phyloP scores from a whole-genome alignment of 2,888 invertebrate genomes.

The Cyclophora albipunctata region DNA sequence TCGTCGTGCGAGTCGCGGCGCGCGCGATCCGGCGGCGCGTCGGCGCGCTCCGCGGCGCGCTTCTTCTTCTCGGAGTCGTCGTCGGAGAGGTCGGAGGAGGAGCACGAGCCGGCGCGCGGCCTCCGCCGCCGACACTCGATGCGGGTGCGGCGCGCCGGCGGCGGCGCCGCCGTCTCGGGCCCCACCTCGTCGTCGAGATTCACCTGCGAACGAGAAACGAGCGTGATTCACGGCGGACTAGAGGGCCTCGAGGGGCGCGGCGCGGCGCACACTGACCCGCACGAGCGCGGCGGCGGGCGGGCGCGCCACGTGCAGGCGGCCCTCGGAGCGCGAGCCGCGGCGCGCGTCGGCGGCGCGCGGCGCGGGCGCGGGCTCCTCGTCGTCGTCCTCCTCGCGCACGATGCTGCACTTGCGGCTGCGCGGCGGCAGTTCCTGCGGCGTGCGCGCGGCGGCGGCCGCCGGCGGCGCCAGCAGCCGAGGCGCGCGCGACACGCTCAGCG shows the following conservation, averaged over 20 bases:
- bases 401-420: slow-evolving; percentile 87
- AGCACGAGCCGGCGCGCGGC: slow-evolving; percentile 84
- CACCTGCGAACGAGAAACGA: slow-evolving; percentile 24
- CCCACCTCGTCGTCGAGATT: slow-evolving; percentile 49
- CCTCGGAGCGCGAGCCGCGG: slow-evolving; percentile 87
- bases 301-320: slow-evolving; percentile 82
- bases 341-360: slow-evolving; percentile 71
- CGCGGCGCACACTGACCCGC: slow-evolving; percentile 62
- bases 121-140: slow-evolving; percentile 55
- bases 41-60: slow-evolving; percentile 79
- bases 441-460: slow-evolving; percentile 75
- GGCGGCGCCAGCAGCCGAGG: slow-evolving; percentile 48
- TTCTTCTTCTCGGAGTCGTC: slow-evolving; percentile 92
- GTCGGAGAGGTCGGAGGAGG: slow-evolving; percentile 95
- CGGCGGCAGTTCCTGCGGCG: slow-evolving; percentile 78
- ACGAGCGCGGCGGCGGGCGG: slow-evolving; percentile 70
- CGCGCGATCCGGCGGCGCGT: slow-evolving; percentile 76
- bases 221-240: too few relatives aligned
- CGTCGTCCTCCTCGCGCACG: slow-evolving; percentile 94
- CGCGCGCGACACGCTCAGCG: slow-evolving; percentile 50
- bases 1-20: slow-evolving; percentile 89
- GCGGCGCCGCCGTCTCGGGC: slow-evolving; percentile 42
- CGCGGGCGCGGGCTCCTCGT: slow-evolving; percentile 81
- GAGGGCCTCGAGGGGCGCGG: slow-evolving; percentile 30
- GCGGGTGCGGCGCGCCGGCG: slow-evolving; percentile 50